A percentile compares a stretch with the other conserved stretches of the same genome.
Evolutionary conservation across 2,888 invertebrate species (phyloP).

Genomic region (Hesperia comma): DNA sequence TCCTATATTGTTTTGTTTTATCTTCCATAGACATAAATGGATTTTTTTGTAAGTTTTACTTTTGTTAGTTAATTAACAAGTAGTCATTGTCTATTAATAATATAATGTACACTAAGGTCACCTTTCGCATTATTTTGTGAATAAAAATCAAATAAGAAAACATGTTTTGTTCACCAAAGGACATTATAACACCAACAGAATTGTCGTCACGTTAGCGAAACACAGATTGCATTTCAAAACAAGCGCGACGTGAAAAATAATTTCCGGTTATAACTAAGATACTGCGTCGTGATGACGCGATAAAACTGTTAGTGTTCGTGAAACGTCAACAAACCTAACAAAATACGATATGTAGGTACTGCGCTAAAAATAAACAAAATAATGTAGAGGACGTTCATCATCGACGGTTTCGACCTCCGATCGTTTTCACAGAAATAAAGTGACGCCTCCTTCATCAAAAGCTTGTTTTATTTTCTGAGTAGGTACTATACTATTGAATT

Average conservation of each 20-base stretch:
- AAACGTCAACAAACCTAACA: conserved; percentile 30
- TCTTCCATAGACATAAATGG: too few species aligned
- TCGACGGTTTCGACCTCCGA: conserved; percentile 38
- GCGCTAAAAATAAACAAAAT: conserved; percentile 36
- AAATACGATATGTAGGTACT: conserved; percentile 26
- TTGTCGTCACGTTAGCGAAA: background rate
- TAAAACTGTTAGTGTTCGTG: conserved; percentile 32
- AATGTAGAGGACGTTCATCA: conserved; percentile 40
- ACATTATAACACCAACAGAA: background rate
- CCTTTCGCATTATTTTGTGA: too few species aligned
- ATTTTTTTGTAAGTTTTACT: too few species aligned
- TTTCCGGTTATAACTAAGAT: conserved; percentile 19
- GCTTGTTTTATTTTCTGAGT: conserved; percentile 22
- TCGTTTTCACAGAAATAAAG: conserved; percentile 36
- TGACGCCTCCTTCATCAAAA: conserved; percentile 26
- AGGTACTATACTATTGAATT: conserved; percentile 1
- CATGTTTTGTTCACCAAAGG: background rate
- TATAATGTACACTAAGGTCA: too few species aligned
- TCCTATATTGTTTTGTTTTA: too few species aligned
- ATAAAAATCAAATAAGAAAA: too few species aligned
- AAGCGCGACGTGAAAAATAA: conserved; percentile 5
- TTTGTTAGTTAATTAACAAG: too few species aligned
- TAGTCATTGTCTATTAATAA: too few species aligned
- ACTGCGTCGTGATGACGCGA: conserved; percentile 14
- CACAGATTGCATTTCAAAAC: background rate